Conservation (phyloP, 2,888 invertebrate species). For the Drosophila neutralis region DNA sequence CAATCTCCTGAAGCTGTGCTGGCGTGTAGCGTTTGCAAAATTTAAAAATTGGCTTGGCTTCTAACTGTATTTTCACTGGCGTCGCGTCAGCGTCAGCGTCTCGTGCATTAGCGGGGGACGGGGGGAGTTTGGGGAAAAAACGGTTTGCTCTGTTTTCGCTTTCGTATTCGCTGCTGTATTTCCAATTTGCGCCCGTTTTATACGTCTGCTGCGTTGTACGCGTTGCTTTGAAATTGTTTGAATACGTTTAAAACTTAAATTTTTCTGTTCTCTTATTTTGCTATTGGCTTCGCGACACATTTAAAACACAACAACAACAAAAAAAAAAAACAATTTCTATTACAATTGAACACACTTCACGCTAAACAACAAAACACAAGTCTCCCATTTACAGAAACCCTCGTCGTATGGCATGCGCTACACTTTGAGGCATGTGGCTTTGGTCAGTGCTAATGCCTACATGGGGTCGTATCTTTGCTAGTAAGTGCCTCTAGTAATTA, state of each 20-base stretch:
- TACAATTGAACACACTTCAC: slow-evolving; percentile 73
- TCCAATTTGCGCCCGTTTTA: slow-evolving; percentile 45
- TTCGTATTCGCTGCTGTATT: slow-evolving; percentile 49
- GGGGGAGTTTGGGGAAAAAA: slow-evolving; percentile 33
- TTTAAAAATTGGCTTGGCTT: slow-evolving; percentile 14
- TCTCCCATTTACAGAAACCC: slow-evolving; percentile 73
- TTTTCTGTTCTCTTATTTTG: slow-evolving; percentile 38
- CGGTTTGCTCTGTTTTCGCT: slow-evolving; percentile 38
- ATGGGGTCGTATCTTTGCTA: not conserved
- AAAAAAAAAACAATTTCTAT: slow-evolving; percentile 56
- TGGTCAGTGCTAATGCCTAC: not conserved
- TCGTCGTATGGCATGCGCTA: slow-evolving; percentile 62
- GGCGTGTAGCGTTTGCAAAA: not conserved
- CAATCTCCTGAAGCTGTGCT: slow-evolving; percentile 35
- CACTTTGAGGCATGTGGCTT: slow-evolving; percentile 13
- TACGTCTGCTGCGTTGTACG: slow-evolving; percentile 7
- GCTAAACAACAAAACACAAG: slow-evolving; percentile 75
- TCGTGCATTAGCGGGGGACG: slow-evolving; percentile 29
- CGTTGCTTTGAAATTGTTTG: slow-evolving; percentile 31
- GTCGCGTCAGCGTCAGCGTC: slow-evolving; percentile 35
- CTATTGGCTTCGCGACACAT: slow-evolving; percentile 59
- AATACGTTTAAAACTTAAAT: slow-evolving; percentile 35
- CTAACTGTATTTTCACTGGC: slow-evolving; percentile 50
- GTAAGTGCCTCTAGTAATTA: no score
- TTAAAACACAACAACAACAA: slow-evolving; percentile 37